Base-by-base conservation (phyloP, 2,113 vertebrate genomes). In the Sturnira hondurensis region DNA sequence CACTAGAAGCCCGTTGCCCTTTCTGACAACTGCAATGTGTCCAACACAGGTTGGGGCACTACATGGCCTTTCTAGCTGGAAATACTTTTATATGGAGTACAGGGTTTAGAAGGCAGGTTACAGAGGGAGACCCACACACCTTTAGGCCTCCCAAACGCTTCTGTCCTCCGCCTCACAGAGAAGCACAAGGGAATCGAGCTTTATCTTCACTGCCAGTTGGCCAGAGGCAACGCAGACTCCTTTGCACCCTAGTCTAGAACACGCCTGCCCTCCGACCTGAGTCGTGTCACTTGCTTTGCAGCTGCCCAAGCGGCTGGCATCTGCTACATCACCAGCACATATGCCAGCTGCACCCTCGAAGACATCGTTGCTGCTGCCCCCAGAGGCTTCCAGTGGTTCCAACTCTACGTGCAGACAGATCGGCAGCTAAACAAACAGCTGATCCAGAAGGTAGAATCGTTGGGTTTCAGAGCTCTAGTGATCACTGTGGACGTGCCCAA, bases 261-360 rank as follows among this genome's bases (percentile, higher is more conserved):
- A 33, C 33, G 26, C 36, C 52, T 67, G 19, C 2, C 38, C 26
- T 74, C 50, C 56, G 11, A 17, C 10, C 76, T 38, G 38, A 85
- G 24, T 26, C 36, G 33, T 33, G 28, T 12, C 31, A 2, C 14
- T n/a, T 94, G 54, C 73, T 81, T 67, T 54, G 1, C 97, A 99
- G 99, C 99, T 2, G 98, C 99, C 2, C 99, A 99, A 96, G 98
- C 98, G 0, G 96, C 99, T 31, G 98, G 98, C 94, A 98, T 97
- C 87, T 99, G 99, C 93, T 99, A 99, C 88, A 98, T 99, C 78
- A 97, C 99, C 98, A 99, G 99, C 97, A 99, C 99, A 0, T 99
- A 99, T 88, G 98, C 99, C 96, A 99, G 99, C 91, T 99, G 99
- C 97, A 98, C 98, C 0, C 98, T 99, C 91, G 99, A 99, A 98